A percentile compares a stretch with the other conserved stretches of the same genome.
Conservation (phyloP, 1,140 invertebrate species). For the Archivesica marissinica region DNA sequence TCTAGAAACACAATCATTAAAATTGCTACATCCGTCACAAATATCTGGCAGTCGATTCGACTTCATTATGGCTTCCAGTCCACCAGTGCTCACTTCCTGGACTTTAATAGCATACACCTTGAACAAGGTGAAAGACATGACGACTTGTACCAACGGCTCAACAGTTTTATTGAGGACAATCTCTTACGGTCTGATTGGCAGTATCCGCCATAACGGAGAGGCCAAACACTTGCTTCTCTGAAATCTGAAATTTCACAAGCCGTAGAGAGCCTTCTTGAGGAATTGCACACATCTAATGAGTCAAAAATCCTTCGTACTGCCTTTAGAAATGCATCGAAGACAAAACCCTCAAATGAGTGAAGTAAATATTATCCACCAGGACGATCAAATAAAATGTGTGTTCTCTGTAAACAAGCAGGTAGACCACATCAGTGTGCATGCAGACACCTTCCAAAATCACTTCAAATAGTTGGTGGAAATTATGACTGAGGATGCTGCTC, state of each 20-base stretch:
- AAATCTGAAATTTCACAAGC: too few species aligned
- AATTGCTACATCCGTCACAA: background rate
- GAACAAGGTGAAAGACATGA: background rate
- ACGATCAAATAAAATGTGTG: background rate
- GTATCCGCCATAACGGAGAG: too few species aligned
- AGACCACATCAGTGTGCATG: background rate
- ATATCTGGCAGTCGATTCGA: background rate
- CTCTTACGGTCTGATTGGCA: background rate
- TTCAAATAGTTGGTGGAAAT: background rate
- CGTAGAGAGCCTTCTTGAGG: background rate
- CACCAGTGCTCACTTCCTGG: background rate
- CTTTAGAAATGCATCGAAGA: too few species aligned
- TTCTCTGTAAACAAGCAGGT: background rate
- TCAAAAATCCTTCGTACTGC: too few species aligned
- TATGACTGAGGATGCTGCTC: background rate
- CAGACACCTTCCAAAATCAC: background rate
- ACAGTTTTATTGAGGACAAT: conserved; percentile 2
- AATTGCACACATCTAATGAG: too few species aligned
- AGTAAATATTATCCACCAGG: too few species aligned
- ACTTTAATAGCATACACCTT: background rate
- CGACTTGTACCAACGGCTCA: background rate
- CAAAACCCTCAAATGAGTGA: background rate
- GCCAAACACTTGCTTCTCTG: too few species aligned
- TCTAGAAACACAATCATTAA: background rate
- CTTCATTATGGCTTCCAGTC: background rate